Evolutionary conservation across 2,888 invertebrate genomes (phyloP).

Genomic region (Sepiola atlantica): DNA sequence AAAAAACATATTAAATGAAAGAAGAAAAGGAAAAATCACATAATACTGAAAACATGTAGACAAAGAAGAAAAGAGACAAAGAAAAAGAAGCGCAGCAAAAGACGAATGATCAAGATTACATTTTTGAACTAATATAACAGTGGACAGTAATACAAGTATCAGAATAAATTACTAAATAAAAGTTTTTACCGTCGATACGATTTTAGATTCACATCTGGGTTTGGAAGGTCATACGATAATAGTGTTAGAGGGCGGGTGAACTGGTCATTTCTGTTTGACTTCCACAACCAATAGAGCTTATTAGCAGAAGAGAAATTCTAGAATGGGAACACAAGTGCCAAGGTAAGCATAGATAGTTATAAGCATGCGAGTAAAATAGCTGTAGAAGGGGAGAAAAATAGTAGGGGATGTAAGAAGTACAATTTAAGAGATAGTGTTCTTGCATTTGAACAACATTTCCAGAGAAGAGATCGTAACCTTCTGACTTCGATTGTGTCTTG

Average conservation of each 20-base stretch:
- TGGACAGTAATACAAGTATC: no score
- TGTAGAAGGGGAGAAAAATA: not conserved
- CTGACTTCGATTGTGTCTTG: not conserved
- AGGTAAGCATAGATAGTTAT: not conserved
- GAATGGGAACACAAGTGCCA: not conserved
- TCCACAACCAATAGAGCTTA: not conserved
- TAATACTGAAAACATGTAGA: no score
- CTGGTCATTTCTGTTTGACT: not conserved
- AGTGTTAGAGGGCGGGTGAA: not conserved
- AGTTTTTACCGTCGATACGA: not conserved
- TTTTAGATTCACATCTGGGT: not conserved
- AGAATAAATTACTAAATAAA: no score
- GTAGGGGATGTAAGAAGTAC: no score
- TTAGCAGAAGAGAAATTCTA: slow-evolving; percentile 16
- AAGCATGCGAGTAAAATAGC: not conserved
- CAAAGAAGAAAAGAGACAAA: no score
- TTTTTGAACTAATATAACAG: no score
- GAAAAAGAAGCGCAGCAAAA: no score
- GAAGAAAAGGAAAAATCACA: no score
- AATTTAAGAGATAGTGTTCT: not conserved
- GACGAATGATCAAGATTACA: no score
- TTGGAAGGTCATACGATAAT: no score
- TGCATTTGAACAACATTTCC: not conserved
- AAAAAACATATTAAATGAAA: no score
- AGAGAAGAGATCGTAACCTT: not conserved